Base-by-base conservation (phyloP, 2,888 invertebrate species). In the Andrena haemorrhoa region DNA sequence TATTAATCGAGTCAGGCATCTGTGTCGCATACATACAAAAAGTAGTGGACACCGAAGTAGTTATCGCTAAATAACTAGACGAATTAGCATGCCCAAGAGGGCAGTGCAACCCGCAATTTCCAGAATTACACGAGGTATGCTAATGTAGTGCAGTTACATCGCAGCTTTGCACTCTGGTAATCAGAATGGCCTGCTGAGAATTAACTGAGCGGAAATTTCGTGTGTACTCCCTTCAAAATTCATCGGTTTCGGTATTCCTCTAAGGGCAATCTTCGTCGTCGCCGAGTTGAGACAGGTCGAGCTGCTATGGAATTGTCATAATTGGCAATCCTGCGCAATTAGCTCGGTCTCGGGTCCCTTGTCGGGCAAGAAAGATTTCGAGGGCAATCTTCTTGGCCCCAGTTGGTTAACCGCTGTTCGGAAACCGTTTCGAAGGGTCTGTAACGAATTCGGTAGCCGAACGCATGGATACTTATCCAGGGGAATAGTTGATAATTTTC, bases 251-350 rank as follows among this genome's bases (percentile, higher is more conserved):
- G 61, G 66, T 33, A 31, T 31, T 47, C 66, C 49, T 73, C 63
- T 56, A 58, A 51, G 74, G 56, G 49, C 65, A 75, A 79, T 84
- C 71, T 74, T 65, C 49, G 31, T 61, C 60, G 64, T 33, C 31
- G 10, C 26, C 66, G 53, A 16, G 35, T n/a, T 33, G 51, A 35
- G 56, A 26, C 23, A 31, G 31, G 26, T 56, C 53, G 10, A 6
- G 53, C 56, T 64, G 31, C 68, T 72, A 49, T 70, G 82, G 74
- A 86, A 80, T 84, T 81, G 74, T 61, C 66, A 78, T 87, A 87
- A 87, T 87, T 86, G 86, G 80, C 80, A 88, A 88, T 88, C 77
- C 79, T 63, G 82, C 10, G 68, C 88, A 87, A 87, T 87, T 87
- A 87, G 72, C 78, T 51, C 33, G 56, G 68, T 56, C 31, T 51